Evolutionary conservation across 2,113 vertebrate species (phyloP).

Genomic region (Sturnus vulgaris): DNA sequence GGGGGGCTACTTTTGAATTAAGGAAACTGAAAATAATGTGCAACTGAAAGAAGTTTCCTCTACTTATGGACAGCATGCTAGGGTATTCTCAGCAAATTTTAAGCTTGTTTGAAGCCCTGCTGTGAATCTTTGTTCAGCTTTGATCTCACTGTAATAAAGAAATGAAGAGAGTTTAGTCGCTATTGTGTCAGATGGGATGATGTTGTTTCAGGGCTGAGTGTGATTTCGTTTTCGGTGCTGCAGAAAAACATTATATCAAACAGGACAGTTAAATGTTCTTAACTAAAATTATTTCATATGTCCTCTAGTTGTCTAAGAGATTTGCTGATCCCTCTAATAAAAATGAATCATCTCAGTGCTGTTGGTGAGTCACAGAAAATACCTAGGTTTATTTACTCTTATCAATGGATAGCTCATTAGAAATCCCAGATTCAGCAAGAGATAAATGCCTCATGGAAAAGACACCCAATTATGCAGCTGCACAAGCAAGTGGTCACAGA

Average conservation of each 20-base stretch:
- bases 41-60: background rate
- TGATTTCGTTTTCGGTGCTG: background rate
- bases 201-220: background rate
- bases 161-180: background rate
- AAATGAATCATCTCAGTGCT: background rate
- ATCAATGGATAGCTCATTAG: background rate
- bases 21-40: background rate
- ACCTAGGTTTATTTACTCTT: background rate
- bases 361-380: background rate
- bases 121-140: background rate
- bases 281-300: background rate
- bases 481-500: background rate
- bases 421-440: background rate
- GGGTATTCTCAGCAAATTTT: background rate
- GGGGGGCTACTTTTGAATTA: background rate
- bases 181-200: background rate
- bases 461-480: background rate
- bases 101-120: background rate
- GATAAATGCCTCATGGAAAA: background rate
- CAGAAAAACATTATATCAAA: background rate
- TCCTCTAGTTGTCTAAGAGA: background rate
- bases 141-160: background rate
- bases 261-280: background rate
- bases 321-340: background rate
- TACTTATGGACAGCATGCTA: background rate